phyloP scores from a whole-genome alignment of 2,888 invertebrate genomes.

The Chymomyza caudatula region DNA sequence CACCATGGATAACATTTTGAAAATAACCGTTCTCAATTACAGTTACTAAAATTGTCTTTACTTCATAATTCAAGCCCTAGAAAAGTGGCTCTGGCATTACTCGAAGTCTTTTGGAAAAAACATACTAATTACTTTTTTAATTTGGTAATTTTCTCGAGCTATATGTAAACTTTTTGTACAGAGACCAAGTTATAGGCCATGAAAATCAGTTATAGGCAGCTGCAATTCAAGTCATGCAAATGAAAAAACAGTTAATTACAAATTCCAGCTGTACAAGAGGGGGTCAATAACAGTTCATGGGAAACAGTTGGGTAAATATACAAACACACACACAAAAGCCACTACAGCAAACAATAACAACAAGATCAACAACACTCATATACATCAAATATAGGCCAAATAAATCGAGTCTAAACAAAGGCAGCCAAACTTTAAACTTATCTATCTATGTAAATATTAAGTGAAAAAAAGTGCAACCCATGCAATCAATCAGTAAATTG shows the following conservation, averaged over 20 bases:
- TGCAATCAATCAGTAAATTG: slow-evolving; percentile 51
- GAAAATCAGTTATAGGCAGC: not conserved
- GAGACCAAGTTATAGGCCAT: not conserved
- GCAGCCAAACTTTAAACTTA: slow-evolving; percentile 32
- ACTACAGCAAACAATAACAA: slow-evolving; percentile 34
- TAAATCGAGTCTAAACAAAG: slow-evolving; percentile 53
- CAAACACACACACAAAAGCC: slow-evolving; percentile 18
- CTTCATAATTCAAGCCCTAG: no score
- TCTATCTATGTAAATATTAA: slow-evolving; percentile 21
- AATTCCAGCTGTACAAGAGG: not conserved
- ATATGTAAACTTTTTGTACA: no score
- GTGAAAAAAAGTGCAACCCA: slow-evolving; percentile 17
- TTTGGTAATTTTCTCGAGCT: no score
- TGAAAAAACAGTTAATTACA: not conserved
- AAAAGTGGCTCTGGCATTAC: no score
- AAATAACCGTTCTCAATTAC: no score
- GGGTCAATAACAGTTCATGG: slow-evolving; percentile 60
- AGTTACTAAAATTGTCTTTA: no score
- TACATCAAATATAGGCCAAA: slow-evolving; percentile 55
- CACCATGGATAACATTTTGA: no score
- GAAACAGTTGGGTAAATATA: slow-evolving; percentile 38
- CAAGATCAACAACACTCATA: not conserved
- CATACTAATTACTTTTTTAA: no score
- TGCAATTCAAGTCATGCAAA: not conserved
- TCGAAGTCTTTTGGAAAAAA: no score